phyloP scores from a whole-genome alignment of 2,888 invertebrate genomes.

The Heliconius erato region DNA sequence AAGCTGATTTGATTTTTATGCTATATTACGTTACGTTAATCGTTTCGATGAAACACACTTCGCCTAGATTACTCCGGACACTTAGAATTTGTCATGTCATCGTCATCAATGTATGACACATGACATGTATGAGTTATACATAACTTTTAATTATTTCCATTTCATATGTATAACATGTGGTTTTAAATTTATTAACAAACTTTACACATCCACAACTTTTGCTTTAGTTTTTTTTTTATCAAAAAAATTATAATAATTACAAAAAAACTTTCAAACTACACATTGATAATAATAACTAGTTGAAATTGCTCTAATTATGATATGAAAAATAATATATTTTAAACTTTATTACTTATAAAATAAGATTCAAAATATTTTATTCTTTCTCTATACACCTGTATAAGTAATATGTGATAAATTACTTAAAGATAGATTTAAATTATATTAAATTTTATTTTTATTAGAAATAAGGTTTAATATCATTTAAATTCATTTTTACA shows the following conservation, averaged over 20 bases:
- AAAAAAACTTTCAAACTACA: constrained; percentile 25
- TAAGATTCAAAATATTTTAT: background rate
- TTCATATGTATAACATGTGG: too few species aligned
- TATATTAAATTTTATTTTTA: background rate
- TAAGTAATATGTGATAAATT: constrained; percentile 8
- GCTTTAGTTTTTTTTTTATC: background rate
- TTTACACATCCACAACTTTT: background rate
- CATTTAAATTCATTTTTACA: background rate
- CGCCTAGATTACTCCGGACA: too few species aligned
- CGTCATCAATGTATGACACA: too few species aligned
- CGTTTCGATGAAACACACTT: too few species aligned
- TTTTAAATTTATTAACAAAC: background rate
- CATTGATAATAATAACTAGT: constrained; percentile 21
- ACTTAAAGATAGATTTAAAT: background rate
- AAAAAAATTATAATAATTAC: background rate
- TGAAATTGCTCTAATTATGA: constrained; percentile 24
- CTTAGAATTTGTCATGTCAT: too few species aligned
- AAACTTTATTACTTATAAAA: background rate
- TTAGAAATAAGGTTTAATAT: background rate
- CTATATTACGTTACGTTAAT: too few species aligned
- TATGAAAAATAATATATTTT: background rate
- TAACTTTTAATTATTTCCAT: too few species aligned
- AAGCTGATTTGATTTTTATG: too few species aligned
- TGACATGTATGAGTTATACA: too few species aligned
- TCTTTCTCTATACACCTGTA: constrained; percentile 13